Evolutionary conservation across 2,113 vertebrate genomes (phyloP), one percentile per base, ranked within the genome.

Genomic region (Lophochroa leadbeateri): DNA sequence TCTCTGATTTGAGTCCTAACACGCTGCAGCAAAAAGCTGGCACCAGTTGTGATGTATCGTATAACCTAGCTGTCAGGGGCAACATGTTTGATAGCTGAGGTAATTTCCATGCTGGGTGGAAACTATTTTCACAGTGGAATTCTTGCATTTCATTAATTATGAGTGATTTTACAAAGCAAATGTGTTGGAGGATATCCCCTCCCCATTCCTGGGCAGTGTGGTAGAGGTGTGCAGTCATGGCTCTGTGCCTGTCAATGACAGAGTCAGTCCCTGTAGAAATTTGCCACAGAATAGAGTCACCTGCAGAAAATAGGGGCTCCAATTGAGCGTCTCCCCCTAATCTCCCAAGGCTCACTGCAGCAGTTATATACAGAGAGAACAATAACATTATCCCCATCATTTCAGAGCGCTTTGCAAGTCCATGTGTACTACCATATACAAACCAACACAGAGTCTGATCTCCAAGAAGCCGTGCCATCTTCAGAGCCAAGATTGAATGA

Each of bases 91-190:
- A 72, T 79, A 50, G 94, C 76, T 96, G 94, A 97, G 94, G 67
- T 96, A 90, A 96, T 94, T 95, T 96, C 96, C 93, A 90, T 25
- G 82, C 79, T 74, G 92, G 87, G 71, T 95, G 93, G 96, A 44
- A 94, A 90, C 44, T 28, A 21, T 92, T 96, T 86, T 37, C 88
- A 44, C 50, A 18, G 61, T 16, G 77, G 72, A 90, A 94, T 93
- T 96, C 82, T 75, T 49, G 50, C 37, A 41, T 93, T 90, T 92
- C 1, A 5, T 58, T 93, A 90, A 92, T 88, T 41, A 72, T 1
- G 10, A 37, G 46, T 9, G 49, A 43, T 53, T 77, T 80, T 58
- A 78, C 78, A 41, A 39, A 71, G 91, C 82, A 68, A 69, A 61
- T 21, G 47, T 7, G 35, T 31, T 4, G n/a, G 39, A 88, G 76